Base-by-base conservation (phyloP, 2,888 invertebrate species). In the Nudaria mundana region DNA sequence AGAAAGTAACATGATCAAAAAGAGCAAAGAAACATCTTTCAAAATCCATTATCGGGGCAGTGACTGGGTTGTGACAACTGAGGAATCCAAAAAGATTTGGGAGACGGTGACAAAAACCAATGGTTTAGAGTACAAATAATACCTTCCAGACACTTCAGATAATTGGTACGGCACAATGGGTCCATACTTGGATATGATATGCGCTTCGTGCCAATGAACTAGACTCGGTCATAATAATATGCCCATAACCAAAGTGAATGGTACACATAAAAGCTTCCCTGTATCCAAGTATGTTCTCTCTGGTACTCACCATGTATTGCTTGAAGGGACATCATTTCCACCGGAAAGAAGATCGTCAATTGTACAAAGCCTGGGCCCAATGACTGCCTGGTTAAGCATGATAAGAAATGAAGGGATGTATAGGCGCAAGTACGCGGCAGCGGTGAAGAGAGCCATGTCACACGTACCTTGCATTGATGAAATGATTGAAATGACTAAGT, bases 401-500 rank as follows among this genome's bases (percentile, higher is more conserved):
- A 0, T 64, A 0, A 16, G 59, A 4, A 49, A 39, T 8, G 60
- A 62, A 0, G 59, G 54, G 0, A 31, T 48, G 0, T 62, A 53
- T 11, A 22, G 58, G 3, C 35, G 26, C 0, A 64, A 64, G 7
- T 66, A 49, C 20, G 53, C 60, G 0, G 15, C 51, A 0, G 61
- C 63, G 0, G 58, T 64, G 0, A 67, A 66, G 11, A 31, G 62
- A 6, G 57, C 60, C 2, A 51, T 64, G 44, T 36, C 56, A 0
- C 61, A 65, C 10, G 13, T 64, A 0, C 62, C 58, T 0, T 45
- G 50, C 0, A 61, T 64, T 0, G 62, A 66, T 8, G 61, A 63
- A 3, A 20, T 66, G 0, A 63, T 61, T 1, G 52, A 58, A 3
- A 0, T 62, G 0, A 63, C 61, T 0, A 52, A 52, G 4, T 56